Conservation (phyloP, 2,888 invertebrate species). For the Heteromurus nitidus region DNA sequence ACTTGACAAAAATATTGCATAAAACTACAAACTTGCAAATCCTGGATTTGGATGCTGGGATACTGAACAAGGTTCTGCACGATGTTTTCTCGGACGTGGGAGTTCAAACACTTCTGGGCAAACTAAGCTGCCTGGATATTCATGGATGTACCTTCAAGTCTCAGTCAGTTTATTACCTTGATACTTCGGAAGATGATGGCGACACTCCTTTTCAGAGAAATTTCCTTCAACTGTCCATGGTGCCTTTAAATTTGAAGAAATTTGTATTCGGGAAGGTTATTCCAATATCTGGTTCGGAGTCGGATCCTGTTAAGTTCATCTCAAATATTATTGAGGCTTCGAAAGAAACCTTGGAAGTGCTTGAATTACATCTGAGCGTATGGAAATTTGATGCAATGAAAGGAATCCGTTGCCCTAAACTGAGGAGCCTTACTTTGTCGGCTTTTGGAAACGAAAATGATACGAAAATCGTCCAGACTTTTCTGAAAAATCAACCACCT, state of each 20-base stretch:
- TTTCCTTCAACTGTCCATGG: constrained; percentile 58
- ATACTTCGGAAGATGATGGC: constrained; percentile 36
- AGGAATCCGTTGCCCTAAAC: constrained; percentile 54
- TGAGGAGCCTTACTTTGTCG: constrained; percentile 49
- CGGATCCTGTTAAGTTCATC: constrained; percentile 54
- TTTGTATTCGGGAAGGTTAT: constrained; percentile 53
- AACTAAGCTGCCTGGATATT: constrained; percentile 43
- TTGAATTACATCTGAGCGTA: constrained; percentile 56
- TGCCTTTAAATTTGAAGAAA: constrained; percentile 48
- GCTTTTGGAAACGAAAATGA: constrained; percentile 20
- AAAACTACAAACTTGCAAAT: not conserved
- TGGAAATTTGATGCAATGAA: constrained; percentile 58
- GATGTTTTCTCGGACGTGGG: constrained; percentile 36
- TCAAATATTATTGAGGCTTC: constrained; percentile 52
- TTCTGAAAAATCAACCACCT: constrained; percentile 62
- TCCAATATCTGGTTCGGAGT: constrained; percentile 30
- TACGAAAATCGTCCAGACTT: constrained; percentile 27
- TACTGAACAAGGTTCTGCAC: constrained; percentile 44
- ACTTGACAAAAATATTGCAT: constrained; percentile 31
- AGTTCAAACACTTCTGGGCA: constrained; percentile 31
- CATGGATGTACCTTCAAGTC: not conserved
- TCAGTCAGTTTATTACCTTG: constrained; percentile 31
- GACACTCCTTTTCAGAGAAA: constrained; percentile 63
- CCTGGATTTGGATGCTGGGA: constrained; percentile 29
- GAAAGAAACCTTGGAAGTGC: constrained; percentile 45